phyloP scores from a whole-genome alignment of 1,140 invertebrate species.

The Heliothis subflexa region DNA sequence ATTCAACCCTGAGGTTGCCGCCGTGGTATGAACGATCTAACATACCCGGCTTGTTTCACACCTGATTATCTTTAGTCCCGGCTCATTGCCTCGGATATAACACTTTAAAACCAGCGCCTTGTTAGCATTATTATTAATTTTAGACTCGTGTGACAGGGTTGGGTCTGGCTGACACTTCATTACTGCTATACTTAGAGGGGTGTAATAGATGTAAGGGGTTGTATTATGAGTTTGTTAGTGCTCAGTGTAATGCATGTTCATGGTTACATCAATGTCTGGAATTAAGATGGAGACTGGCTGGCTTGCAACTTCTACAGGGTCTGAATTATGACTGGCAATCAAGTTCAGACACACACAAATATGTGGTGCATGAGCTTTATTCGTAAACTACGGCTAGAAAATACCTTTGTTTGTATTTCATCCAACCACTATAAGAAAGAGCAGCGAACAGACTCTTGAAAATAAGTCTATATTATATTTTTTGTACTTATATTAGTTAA shows the following conservation, averaged over 20 bases:
- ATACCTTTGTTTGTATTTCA: too few relatives aligned
- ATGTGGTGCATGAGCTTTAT: too few relatives aligned
- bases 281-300: neutral
- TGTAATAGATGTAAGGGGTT: slow-evolving; percentile 37
- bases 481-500: too few relatives aligned
- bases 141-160: slow-evolving; percentile 41
- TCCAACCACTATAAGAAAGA: too few relatives aligned
- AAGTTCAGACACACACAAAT: too few relatives aligned
- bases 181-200: slow-evolving; percentile 38
- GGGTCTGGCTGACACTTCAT: slow-evolving; percentile 38
- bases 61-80: slow-evolving; percentile 48
- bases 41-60: slow-evolving; percentile 44
- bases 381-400: too few relatives aligned
- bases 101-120: slow-evolving; percentile 47
- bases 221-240: slow-evolving; percentile 40
- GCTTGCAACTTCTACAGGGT: neutral
- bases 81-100: slow-evolving; percentile 51
- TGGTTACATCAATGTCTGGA: neutral
- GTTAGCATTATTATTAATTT: slow-evolving; percentile 51
- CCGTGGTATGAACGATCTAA: slow-evolving; percentile 35
- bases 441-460: too few relatives aligned
- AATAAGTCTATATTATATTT: too few relatives aligned
- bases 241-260: slow-evolving; percentile 20
- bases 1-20: slow-evolving; percentile 29
- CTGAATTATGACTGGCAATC: too few relatives aligned